Percentiles rank a stretch among this genome's conserved stretches.
These are phyloP conservation scores for Delia radicum DNA, from an alignment of 1,140 invertebrate species.

Conservation along the genomic window DNA sequence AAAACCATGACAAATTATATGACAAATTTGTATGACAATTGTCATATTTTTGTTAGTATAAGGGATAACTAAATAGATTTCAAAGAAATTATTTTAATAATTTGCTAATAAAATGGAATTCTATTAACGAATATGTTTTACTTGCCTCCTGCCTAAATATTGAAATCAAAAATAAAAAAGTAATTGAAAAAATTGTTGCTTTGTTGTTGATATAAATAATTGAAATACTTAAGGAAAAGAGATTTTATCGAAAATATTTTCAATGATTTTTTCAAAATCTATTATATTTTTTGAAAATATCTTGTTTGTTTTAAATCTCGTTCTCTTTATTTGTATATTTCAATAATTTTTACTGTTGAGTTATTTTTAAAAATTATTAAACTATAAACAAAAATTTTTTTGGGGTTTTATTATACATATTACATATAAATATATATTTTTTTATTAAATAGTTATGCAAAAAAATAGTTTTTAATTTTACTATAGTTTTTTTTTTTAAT, in stretches of 20 bases:
- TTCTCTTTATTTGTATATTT: not conserved
- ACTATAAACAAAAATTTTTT: not conserved
- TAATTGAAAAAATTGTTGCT: not conserved
- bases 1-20: no score
- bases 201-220: not conserved
- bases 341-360: conserved; percentile 8
- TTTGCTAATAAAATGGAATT: no score
- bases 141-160: no score
- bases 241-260: not conserved
- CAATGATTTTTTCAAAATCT: not conserved
- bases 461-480: not conserved
- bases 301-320: not conserved
- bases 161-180: not conserved
- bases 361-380: not conserved
- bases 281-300: not conserved
- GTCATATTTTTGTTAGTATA: no score
- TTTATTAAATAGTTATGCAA: conserved; percentile 10
- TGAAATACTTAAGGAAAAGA: not conserved
- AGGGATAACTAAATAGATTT: no score
- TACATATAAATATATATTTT: conserved; percentile 2
- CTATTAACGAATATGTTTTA: no score
- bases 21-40: no score
- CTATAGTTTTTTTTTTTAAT: not conserved
- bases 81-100: no score
- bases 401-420: not conserved